Base-by-base conservation (phyloP, 2,113 vertebrate genomes). In the Cettia cetti region DNA sequence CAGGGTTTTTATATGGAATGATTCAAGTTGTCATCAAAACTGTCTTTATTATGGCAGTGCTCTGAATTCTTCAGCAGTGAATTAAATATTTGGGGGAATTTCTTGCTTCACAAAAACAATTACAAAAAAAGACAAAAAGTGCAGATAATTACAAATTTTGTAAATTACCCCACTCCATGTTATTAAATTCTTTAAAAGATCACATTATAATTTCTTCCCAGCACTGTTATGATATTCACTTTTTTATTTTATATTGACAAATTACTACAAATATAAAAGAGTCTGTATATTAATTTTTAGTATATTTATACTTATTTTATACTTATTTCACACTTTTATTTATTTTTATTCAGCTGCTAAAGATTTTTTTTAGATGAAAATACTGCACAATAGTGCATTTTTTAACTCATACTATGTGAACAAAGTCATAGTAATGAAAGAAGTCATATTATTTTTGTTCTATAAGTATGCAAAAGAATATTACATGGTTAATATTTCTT, bases 171-270 rank as follows among this genome's bases (percentile, higher is more conserved):
- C 28, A 19, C 15, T 61, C 19, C 16, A 11, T 35, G 4, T 30
- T 81, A 31, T 44, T 61, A 18, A 69, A 40, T 2, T 30, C 3
- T 61, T 69, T 17, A 57, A 21, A 81, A 79, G 5, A 61, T 19
- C 6, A 27, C 14, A 14, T 68, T 44, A n/a, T 15, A n/a, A 1
- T 35, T 71, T 70, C 61, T 70, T 57, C 6, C 35, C 12, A 65
- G 49, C 0, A n/a, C 0, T 1, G 1, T 57, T 76, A 27, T 53
- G 75, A 84, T 45, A 72, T 26, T 24, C 1, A 18, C 1, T 10
- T 71, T 40, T 71, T 40, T 22, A 53, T 37, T 57, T 59, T 17
- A 71, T 45, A 53, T 33, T 44, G 7, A 40, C 1, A 74, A 61
- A 26, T 28, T 65, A 13, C 4, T 71, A 50, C 4, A 64, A 60